These are phyloP conservation scores for Hermaeophaga mercurialis DNA, from an alignment of 2,888 invertebrate species.

Conservation along the genomic window DNA sequence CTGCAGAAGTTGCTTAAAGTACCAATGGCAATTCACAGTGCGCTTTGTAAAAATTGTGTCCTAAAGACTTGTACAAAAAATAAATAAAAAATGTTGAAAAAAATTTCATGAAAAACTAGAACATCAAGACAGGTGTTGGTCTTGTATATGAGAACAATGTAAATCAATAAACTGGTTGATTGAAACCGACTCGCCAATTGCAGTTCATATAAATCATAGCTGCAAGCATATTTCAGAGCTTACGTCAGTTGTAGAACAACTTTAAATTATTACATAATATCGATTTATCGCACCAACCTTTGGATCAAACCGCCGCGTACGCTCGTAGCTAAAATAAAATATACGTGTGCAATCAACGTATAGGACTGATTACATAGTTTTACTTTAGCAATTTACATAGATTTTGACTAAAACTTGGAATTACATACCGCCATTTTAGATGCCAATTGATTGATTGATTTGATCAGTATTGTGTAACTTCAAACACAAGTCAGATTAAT, in stretches of 20 bases:
- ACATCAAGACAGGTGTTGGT: conserved; percentile 3
- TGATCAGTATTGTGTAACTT: not conserved
- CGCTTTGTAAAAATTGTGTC: too few relatives aligned
- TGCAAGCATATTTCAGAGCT: conserved; percentile 11
- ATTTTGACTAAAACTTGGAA: conserved; percentile 5
- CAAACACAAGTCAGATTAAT: not conserved
- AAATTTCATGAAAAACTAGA: not conserved
- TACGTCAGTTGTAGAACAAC: conserved; percentile 14
- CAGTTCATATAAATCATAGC: conserved; percentile 12
- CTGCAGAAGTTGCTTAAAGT: too few relatives aligned
- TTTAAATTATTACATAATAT: conserved; percentile 14
- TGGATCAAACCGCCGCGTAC: not conserved
- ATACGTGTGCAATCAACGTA: not conserved
- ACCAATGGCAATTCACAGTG: too few relatives aligned
- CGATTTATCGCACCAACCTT: conserved; percentile 10
- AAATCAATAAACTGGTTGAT: conserved; percentile 4
- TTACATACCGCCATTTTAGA: not conserved
- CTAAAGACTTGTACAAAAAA: too few relatives aligned
- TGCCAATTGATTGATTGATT: not conserved
- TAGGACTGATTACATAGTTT: conserved; percentile 4
- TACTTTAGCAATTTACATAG: not conserved
- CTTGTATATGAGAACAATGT: conserved; percentile 5
- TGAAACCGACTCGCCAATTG: conserved; percentile 7
- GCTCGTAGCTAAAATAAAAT: conserved; percentile 6
- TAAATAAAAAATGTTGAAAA: too few relatives aligned